phyloP scores from a whole-genome alignment of 2,113 vertebrate genomes.

The Lasiurus cinereus region DNA sequence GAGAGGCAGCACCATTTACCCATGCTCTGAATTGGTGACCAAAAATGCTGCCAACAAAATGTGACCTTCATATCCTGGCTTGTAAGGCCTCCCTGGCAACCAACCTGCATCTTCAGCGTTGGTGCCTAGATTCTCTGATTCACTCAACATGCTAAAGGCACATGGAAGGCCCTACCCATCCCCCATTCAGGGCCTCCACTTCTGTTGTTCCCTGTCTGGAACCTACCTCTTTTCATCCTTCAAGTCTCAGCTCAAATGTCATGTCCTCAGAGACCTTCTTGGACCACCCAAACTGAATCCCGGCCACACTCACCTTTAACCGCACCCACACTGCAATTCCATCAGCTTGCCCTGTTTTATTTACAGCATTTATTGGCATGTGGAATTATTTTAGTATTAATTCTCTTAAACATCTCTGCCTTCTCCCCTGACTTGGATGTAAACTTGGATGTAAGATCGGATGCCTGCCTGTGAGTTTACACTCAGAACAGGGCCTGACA shows the following conservation, averaged over 20 bases:
- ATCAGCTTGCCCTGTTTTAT: neutral
- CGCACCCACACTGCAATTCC: neutral
- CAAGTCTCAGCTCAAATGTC: neutral
- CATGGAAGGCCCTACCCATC: neutral
- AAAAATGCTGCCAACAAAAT: neutral
- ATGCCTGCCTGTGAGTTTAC: neutral
- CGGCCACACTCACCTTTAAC: neutral
- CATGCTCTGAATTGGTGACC: neutral
- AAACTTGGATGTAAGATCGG: neutral
- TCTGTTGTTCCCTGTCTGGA: neutral
- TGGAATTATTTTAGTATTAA: neutral
- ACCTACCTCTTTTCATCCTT: neutral
- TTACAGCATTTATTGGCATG: neutral
- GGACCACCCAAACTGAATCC: neutral
- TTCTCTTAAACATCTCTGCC: neutral
- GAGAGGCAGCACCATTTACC: neutral
- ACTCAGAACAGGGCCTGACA: neutral
- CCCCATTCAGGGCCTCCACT: neutral
- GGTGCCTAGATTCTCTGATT: neutral
- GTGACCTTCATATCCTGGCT: fast-evolving
- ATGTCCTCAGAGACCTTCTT: neutral
- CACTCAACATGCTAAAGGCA: fast-evolving
- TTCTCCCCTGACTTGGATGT: neutral
- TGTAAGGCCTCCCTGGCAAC: fast-evolving
- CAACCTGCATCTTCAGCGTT: neutral